Conservation (phyloP, 2,888 invertebrate species). For the Keiferia lycopersicella region DNA sequence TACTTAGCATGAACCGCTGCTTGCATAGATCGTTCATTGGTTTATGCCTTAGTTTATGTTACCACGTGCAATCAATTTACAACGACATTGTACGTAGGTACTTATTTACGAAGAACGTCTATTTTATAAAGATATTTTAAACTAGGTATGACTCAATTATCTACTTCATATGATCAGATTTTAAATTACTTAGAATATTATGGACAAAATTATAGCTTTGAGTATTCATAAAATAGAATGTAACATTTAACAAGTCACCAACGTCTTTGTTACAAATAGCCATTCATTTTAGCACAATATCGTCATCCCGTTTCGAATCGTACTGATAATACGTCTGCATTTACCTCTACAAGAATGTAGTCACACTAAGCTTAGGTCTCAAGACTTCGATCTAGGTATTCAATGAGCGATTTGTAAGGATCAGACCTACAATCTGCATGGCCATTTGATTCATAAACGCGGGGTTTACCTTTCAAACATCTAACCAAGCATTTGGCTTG, state of each 20-base stretch:
- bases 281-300: neutral
- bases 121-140: too few relatives aligned
- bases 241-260: too few relatives aligned
- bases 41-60: too few relatives aligned
- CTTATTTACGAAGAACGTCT: too few relatives aligned
- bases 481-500: constrained; percentile 12
- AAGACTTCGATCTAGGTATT: neutral
- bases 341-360: constrained; percentile 3
- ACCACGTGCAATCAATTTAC: too few relatives aligned
- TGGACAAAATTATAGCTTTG: too few relatives aligned
- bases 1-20: neutral
- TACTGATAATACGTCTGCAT: neutral
- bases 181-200: too few relatives aligned
- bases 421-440: constrained; percentile 15
- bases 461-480: constrained; percentile 15
- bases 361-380: neutral
- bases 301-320: neutral
- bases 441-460: constrained; percentile 19
- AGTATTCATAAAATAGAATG: too few relatives aligned
- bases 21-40: neutral
- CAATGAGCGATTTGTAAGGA: constrained; percentile 4
- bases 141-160: too few relatives aligned
- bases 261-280: neutral
- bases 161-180: too few relatives aligned
- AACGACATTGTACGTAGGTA: too few relatives aligned